These are phyloP conservation scores for Oedothorax gibbosus DNA, from an alignment of 1,140 invertebrate species.

Conservation along the genomic window DNA sequence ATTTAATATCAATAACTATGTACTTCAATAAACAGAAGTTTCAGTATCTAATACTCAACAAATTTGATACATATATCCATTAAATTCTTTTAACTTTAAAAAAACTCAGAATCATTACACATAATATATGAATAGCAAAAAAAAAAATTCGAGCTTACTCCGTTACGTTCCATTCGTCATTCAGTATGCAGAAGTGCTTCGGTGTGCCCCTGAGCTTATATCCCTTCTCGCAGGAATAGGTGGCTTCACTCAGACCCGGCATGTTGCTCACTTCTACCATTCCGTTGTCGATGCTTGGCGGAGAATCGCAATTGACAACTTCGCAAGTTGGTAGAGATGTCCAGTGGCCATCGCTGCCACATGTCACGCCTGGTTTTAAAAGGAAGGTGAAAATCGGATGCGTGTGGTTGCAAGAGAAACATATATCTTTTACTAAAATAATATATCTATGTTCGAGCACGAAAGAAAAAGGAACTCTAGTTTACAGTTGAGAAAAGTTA, in stretches of 20 bases:
- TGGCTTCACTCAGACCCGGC: slow-evolving; percentile 51
- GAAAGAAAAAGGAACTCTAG: too few relatives aligned
- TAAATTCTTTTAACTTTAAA: too few relatives aligned
- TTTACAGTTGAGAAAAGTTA: too few relatives aligned
- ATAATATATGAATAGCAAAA: neutral
- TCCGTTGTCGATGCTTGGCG: slow-evolving; percentile 52
- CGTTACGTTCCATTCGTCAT: slow-evolving; percentile 41
- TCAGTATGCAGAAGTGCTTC: slow-evolving; percentile 41
- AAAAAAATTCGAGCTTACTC: slow-evolving; percentile 15
- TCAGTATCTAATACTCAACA: too few relatives aligned
- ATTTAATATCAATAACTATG: too few relatives aligned
- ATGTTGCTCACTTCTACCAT: slow-evolving; percentile 37
- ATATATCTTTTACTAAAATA: too few relatives aligned
- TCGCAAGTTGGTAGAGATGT: slow-evolving; percentile 65
- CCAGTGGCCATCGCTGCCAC: slow-evolving; percentile 64
- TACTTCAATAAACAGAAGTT: too few relatives aligned
- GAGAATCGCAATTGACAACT: slow-evolving; percentile 58
- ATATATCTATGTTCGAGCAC: too few relatives aligned
- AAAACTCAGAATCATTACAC: neutral
- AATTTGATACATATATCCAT: too few relatives aligned
- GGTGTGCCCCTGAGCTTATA: slow-evolving; percentile 57
- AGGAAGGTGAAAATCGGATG: too few relatives aligned
- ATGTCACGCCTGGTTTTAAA: slow-evolving; percentile 76
- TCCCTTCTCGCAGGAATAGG: slow-evolving; percentile 60
- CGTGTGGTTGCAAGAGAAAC: too few relatives aligned